phyloP scores from a whole-genome alignment of 2,888 invertebrate genomes.

The Mamestra brassicae region DNA sequence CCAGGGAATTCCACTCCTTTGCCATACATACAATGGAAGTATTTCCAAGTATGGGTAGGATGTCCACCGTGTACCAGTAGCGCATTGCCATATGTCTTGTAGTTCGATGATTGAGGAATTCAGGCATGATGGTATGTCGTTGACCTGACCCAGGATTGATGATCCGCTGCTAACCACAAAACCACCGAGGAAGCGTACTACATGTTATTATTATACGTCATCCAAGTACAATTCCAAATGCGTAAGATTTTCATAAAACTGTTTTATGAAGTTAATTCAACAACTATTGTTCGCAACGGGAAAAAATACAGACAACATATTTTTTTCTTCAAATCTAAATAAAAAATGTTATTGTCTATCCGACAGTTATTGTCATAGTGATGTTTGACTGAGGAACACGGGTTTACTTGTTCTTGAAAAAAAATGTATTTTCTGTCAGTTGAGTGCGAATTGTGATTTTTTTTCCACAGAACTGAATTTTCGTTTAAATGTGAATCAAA shows the following conservation, averaged over 20 bases:
- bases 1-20: too few relatives aligned
- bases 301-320: slow-evolving; percentile 6
- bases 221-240: neutral
- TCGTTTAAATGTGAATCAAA: neutral
- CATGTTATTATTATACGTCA: too few relatives aligned
- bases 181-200: neutral
- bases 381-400: neutral
- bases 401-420: neutral
- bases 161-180: neutral
- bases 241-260: slow-evolving; percentile 13
- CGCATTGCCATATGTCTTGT: too few relatives aligned
- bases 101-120: too few relatives aligned
- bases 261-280: slow-evolving; percentile 17
- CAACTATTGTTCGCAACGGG: slow-evolving; percentile 32
- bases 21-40: neutral
- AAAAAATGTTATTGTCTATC: slow-evolving; percentile 11
- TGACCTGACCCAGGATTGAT: too few relatives aligned
- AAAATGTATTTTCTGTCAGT: neutral
- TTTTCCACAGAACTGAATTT: neutral
- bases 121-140: too few relatives aligned
- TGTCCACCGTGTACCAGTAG: too few relatives aligned
- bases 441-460: neutral
- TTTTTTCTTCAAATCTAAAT: slow-evolving; percentile 12
- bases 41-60: too few relatives aligned
- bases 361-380: slow-evolving; percentile 14